These are phyloP conservation scores for Ferdinandea cuprea DNA, from an alignment of 2,888 invertebrate species.

Conservation along the genomic window DNA sequence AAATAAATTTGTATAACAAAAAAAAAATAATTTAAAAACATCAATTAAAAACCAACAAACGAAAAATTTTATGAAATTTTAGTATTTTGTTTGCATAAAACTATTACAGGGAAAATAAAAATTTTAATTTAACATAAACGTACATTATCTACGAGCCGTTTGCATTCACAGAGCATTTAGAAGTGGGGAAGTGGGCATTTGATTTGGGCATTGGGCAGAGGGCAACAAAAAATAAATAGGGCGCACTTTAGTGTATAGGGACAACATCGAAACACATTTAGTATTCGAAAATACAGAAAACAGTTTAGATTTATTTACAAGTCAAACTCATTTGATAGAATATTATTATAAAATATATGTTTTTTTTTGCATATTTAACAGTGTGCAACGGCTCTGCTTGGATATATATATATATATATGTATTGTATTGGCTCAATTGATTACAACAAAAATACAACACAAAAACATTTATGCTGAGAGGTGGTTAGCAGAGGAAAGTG, in stretches of 20 bases:
- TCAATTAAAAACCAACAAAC: conserved; percentile 30
- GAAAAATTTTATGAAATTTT: background rate
- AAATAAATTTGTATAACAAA: conserved; percentile 13
- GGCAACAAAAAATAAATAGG: conserved; percentile 61
- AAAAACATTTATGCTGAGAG: conserved; percentile 66
- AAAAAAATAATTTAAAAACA: conserved; percentile 47
- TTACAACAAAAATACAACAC: conserved; percentile 72
- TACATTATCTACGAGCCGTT: conserved; percentile 69
- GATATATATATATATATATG: conserved; percentile 8
- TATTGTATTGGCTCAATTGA: conserved; percentile 41
- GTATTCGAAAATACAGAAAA: conserved; percentile 59
- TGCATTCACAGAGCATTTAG: conserved; percentile 62
- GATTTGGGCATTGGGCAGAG: conserved; percentile 16
- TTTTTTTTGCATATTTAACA: conserved; percentile 40
- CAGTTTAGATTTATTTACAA: conserved; percentile 60
- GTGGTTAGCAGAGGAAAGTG: conserved; percentile 58
- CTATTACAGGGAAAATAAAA: conserved; percentile 26
- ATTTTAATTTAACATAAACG: conserved; percentile 17
- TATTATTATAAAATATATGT: conserved; percentile 18
- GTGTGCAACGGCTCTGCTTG: conserved; percentile 69
- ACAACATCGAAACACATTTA: conserved; percentile 70
- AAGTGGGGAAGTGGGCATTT: background rate
- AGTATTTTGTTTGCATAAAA: conserved; percentile 21
- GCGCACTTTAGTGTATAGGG: conserved; percentile 57
- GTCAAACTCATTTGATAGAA: conserved; percentile 35